Percentiles rank a stretch among this genome's conserved stretches.
phyloP scores from a whole-genome alignment of 2,113 vertebrate species.

The Seriola dumerili region DNA sequence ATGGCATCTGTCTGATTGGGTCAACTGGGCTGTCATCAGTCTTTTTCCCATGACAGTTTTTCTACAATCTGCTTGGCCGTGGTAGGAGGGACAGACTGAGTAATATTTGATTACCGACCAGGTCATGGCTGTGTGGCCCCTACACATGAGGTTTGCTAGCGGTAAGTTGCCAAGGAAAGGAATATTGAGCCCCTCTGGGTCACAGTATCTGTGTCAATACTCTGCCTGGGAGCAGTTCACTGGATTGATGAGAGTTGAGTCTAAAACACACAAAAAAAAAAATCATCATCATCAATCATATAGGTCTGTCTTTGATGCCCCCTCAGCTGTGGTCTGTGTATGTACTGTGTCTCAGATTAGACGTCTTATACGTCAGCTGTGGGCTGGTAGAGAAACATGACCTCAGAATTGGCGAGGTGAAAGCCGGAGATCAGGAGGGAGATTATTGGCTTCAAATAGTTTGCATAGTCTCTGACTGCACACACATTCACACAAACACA shows the following conservation, averaged over 20 bases:
- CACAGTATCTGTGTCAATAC: constrained; percentile 7
- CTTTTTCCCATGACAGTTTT: constrained; percentile 6
- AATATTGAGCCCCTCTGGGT: constrained; percentile 1
- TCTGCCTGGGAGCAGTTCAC: neutral
- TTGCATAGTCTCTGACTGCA: neutral
- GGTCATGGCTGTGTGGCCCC: constrained; percentile 30
- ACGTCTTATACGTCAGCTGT: constrained; percentile 30
- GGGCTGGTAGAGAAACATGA: constrained; percentile 42
- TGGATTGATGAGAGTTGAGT: constrained; percentile 8
- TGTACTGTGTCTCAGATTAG: constrained; percentile 24
- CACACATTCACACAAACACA: neutral
- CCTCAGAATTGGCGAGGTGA: constrained; percentile 54
- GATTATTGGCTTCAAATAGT: constrained; percentile 77
- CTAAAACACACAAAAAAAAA: constrained; percentile 1
- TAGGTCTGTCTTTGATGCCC: neutral
- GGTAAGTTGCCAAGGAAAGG: neutral
- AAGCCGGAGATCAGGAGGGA: constrained; percentile 62
- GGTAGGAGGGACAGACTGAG: constrained; percentile 12
- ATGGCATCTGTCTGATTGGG: constrained; percentile 4
- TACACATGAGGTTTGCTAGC: neutral
- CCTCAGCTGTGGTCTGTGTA: neutral
- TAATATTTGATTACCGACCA: constrained; percentile 42
- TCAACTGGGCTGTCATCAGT: neutral
- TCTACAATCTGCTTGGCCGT: constrained; percentile 15
- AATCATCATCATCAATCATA: neutral